A percentile compares a stretch with the other conserved stretches of the same genome.
These are phyloP conservation scores for Mactromeris polynyma DNA, from an alignment of 2,888 invertebrate genomes.

Conservation along the genomic window DNA sequence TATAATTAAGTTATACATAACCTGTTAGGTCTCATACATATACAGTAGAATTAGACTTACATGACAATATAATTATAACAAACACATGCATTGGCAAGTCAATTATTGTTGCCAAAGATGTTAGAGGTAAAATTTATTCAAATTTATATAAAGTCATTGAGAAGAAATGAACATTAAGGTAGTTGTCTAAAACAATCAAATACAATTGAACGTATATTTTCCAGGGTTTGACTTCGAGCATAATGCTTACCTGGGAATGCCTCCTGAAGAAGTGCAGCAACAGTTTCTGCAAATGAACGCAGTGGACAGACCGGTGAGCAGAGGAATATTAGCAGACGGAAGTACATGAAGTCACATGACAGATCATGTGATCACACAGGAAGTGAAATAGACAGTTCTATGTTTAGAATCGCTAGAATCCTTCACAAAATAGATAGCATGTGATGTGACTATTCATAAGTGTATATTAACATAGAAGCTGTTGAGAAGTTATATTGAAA, in stretches of 20 bases:
- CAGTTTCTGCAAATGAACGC: constrained; percentile 82
- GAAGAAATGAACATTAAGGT: no score
- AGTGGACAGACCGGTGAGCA: constrained; percentile 80
- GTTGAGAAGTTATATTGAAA: neutral
- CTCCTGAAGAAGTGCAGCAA: constrained; percentile 71
- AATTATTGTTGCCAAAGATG: no score
- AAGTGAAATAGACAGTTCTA: constrained; percentile 20
- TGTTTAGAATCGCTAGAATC: constrained; percentile 29
- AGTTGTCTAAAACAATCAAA: neutral
- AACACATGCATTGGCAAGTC: no score
- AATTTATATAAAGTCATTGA: no score
- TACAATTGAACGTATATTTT: neutral
- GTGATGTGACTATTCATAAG: neutral
- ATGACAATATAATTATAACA: no score
- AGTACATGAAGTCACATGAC: constrained; percentile 70
- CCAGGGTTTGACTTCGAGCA: constrained; percentile 62
- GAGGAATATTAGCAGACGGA: constrained; percentile 79
- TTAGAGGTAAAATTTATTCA: no score
- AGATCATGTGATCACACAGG: constrained; percentile 6
- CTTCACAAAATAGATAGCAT: constrained; percentile 23
- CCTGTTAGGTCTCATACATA: no score
- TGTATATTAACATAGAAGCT: neutral
- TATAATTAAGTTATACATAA: no score
- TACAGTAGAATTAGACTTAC: no score
- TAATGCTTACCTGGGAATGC: constrained; percentile 57